phyloP scores from a whole-genome alignment of 2,797 vertebrate species.

The Gymnodraco acuticeps region DNA sequence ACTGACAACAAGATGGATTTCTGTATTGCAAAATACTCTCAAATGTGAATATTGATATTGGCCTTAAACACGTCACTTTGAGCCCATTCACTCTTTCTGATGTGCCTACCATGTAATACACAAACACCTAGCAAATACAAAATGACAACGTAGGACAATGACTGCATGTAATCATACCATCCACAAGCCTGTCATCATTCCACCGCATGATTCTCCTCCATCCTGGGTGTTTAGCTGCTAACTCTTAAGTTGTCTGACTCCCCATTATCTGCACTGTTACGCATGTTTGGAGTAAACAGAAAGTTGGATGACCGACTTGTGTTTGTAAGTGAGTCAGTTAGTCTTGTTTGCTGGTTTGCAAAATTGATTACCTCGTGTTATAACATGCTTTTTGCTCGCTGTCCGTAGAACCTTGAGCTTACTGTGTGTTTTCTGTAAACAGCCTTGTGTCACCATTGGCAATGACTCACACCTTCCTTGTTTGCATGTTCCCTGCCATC shows the following conservation, averaged over 20 bases:
- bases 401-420: not conserved
- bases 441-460: not conserved
- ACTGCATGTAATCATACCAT: conserved; percentile 24
- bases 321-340: not conserved
- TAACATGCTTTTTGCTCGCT: not conserved
- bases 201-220: conserved; percentile 3
- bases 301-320: not conserved
- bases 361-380: not conserved
- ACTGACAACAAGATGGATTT: not conserved
- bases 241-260: conserved; percentile 27
- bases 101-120: not conserved
- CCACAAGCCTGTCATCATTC: conserved; percentile 32
- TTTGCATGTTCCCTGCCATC: conserved; percentile 4
- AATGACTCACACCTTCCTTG: not conserved
- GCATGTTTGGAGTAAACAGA: conserved; percentile 8
- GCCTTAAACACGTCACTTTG: not conserved
- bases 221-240: conserved; percentile 22
- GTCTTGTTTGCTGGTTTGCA: not conserved
- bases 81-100: not conserved
- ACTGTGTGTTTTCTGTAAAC: conserved; percentile 21
- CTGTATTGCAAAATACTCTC: not conserved
- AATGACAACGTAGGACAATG: conserved; percentile 3
- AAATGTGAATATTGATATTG: not conserved
- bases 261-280: conserved; percentile 7
- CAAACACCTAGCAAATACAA: conserved; percentile 1